phyloP scores from a whole-genome alignment of 2,888 invertebrate species.

The Theodoxus fluviatilis region DNA sequence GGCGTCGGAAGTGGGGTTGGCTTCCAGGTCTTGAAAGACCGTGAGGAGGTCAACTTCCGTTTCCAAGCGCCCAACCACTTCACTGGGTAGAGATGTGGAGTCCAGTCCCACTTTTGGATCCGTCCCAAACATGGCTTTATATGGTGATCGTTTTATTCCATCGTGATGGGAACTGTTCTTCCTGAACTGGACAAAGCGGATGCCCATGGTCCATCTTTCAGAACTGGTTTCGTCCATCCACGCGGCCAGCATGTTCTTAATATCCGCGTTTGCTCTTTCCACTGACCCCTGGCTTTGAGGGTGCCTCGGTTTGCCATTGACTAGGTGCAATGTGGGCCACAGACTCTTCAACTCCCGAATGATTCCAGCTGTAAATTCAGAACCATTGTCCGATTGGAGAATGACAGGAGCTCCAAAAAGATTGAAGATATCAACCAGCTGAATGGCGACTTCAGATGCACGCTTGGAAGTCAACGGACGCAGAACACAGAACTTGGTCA shows the following conservation, averaged over 20 bases:
- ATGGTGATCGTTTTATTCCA: slow-evolving; percentile 30
- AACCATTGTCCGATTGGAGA: slow-evolving; percentile 29
- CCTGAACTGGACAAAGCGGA: slow-evolving; percentile 32
- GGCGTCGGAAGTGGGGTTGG: too few species aligned
- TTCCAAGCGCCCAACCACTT: neutral
- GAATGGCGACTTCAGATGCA: slow-evolving; percentile 10
- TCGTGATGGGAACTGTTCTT: slow-evolving; percentile 30
- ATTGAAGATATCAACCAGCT: slow-evolving; percentile 8
- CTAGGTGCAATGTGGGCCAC: slow-evolving; percentile 32
- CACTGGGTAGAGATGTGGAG: slow-evolving; percentile 21
- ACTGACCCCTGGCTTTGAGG: slow-evolving; percentile 33
- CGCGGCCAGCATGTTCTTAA: slow-evolving; percentile 34
- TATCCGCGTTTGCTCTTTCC: slow-evolving; percentile 34
- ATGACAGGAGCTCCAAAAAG: slow-evolving; percentile 5
- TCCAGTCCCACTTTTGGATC: slow-evolving; percentile 29
- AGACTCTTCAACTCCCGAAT: slow-evolving; percentile 27
- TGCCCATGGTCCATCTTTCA: slow-evolving; percentile 28
- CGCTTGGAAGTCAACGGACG: slow-evolving; percentile 7
- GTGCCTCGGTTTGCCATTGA: slow-evolving; percentile 33
- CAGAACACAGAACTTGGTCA: slow-evolving; percentile 17
- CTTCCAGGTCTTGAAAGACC: too few species aligned
- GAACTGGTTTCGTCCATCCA: slow-evolving; percentile 34
- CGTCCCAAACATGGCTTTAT: slow-evolving; percentile 29
- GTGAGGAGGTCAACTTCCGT: slow-evolving; percentile 13
- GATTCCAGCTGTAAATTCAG: slow-evolving; percentile 32